phyloP scores from a whole-genome alignment of 2,888 invertebrate genomes.

The Sphaerophoria taeniata region DNA sequence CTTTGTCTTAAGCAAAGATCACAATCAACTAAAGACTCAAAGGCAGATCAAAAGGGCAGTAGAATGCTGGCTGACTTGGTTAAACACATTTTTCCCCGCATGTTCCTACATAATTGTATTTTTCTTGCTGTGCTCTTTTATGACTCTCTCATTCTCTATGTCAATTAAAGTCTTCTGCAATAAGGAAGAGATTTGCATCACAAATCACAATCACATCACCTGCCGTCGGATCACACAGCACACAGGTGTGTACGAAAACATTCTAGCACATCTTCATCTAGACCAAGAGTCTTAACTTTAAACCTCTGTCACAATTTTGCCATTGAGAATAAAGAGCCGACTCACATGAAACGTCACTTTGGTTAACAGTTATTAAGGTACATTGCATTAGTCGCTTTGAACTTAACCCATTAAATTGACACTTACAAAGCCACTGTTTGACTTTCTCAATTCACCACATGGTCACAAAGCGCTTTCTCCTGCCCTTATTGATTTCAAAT shows the following conservation, averaged over 20 bases:
- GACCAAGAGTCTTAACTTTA: slow-evolving; percentile 21
- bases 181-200: slow-evolving; percentile 68
- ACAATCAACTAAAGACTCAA: slow-evolving; percentile 50
- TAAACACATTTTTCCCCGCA: slow-evolving; percentile 39
- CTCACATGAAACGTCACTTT: background rate
- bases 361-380: background rate
- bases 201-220: background rate
- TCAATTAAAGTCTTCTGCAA: slow-evolving; percentile 59
- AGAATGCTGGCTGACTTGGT: background rate
- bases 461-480: slow-evolving; percentile 5
- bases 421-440: slow-evolving; percentile 25
- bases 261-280: slow-evolving; percentile 51
- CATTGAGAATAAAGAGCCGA: background rate
- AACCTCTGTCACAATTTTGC: slow-evolving; percentile 34
- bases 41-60: slow-evolving; percentile 63
- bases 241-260: slow-evolving; percentile 44
- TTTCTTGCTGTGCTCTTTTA: slow-evolving; percentile 7
- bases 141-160: slow-evolving; percentile 8
- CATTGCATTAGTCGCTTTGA: slow-evolving; percentile 25
- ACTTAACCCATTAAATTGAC: slow-evolving; percentile 37
- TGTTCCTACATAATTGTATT: slow-evolving; percentile 55
- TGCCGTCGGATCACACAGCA: slow-evolving; percentile 1
- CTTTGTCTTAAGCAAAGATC: slow-evolving; percentile 20
- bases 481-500: slow-evolving; percentile 63
- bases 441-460: background rate